These are phyloP conservation scores for Melanotaenia nigrans DNA, from an alignment of 2,797 vertebrate species.

Conservation along the genomic window DNA sequence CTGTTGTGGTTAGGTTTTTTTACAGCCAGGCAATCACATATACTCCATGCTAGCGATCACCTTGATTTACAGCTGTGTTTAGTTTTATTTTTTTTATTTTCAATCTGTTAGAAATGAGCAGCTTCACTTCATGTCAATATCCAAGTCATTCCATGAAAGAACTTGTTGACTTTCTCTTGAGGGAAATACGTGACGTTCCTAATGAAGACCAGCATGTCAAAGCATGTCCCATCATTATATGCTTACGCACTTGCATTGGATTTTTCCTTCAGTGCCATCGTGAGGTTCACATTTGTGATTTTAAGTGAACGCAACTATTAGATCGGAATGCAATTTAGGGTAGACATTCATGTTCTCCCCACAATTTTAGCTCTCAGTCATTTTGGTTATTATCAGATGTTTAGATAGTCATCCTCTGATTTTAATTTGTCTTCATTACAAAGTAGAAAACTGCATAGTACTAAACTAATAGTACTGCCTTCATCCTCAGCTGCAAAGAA, in stretches of 20 bases:
- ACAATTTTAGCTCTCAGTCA: neutral
- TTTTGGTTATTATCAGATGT: neutral
- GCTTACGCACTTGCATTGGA: neutral
- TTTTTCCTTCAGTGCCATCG: neutral
- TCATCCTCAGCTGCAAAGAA: neutral
- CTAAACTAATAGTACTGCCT: neutral
- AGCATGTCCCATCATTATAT: neutral
- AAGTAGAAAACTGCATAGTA: neutral
- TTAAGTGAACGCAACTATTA: neutral
- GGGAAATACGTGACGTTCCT: neutral
- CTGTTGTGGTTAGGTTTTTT: neutral
- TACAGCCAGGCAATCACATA: neutral
- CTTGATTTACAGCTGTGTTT: neutral
- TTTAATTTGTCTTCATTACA: neutral
- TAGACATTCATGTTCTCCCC: neutral
- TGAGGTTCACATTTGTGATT: slow-evolving; percentile 14
- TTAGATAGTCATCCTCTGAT: slow-evolving; percentile 1
- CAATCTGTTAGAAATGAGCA: neutral
- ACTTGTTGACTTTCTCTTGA: neutral
- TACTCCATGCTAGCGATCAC: too few species aligned
- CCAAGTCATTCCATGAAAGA: neutral
- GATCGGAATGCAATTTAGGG: slow-evolving; percentile 11
- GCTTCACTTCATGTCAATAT: neutral
- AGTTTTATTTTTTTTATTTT: neutral
- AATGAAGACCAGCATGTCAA: neutral